A percentile compares a stretch with the other conserved stretches of the same genome.
These are phyloP conservation scores for Baccha elongata DNA, from an alignment of 2,888 invertebrate genomes.

Conservation along the genomic window DNA sequence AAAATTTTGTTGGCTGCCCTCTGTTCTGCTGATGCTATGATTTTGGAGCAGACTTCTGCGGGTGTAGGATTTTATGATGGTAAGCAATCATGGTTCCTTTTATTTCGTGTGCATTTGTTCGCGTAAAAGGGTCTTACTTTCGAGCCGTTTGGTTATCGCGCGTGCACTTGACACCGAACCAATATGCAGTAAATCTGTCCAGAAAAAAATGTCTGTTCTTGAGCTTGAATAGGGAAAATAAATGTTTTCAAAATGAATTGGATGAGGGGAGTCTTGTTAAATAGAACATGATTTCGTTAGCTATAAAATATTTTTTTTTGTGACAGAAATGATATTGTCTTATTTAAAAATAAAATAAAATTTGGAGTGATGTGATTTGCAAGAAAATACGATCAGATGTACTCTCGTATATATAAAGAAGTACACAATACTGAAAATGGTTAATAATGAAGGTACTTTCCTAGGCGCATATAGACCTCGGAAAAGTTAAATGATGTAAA, in stretches of 20 bases:
- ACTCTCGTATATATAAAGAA: no score
- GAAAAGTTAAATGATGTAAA: no score
- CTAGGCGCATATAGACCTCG: no score
- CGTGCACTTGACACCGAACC: slow-evolving; percentile 82
- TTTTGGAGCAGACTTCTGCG: slow-evolving; percentile 1
- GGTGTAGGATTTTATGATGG: slow-evolving; percentile 36
- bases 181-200: slow-evolving; percentile 82
- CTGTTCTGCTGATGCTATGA: background rate
- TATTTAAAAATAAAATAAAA: no score
- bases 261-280: slow-evolving; percentile 13
- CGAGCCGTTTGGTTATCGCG: slow-evolving; percentile 66
- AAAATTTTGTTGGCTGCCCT: slow-evolving; percentile 27
- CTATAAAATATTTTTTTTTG: background rate
- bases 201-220: slow-evolving; percentile 73
- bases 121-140: slow-evolving; percentile 32
- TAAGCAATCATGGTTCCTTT: slow-evolving; percentile 49
- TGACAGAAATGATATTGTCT: background rate
- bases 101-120: background rate
- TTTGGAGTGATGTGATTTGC: no score
- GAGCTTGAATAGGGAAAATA: slow-evolving; percentile 39
- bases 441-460: no score
- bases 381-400: no score
- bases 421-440: no score
- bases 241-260: slow-evolving; percentile 14
- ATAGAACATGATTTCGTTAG: slow-evolving; percentile 3